Evolutionary conservation across 2,113 vertebrate genomes (phyloP), one percentile per base, ranked within the genome.

Genomic region (Bostrychus sinensis): DNA sequence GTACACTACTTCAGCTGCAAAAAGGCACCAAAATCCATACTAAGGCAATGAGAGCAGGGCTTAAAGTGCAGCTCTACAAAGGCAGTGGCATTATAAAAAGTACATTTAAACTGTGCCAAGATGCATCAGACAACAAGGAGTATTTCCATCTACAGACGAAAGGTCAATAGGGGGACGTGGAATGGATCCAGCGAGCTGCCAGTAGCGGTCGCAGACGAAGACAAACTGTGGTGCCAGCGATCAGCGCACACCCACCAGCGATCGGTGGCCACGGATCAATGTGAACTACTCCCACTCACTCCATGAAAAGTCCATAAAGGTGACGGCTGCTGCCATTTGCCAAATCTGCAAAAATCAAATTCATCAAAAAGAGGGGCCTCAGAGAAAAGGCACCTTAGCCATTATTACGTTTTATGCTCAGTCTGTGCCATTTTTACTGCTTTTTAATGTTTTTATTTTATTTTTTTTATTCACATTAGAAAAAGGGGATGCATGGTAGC

Each of bases 121-220:
- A 70, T 63, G 62, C 75, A 70, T 86, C 74, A 81, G 65, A 71
- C 67, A 88, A 70, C 54, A 4, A 70, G 75, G 61, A 70, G 46
- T 75, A 63, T 80, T 84, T 79, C 69, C 64, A 85, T 81, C 65
- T 66, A 76, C 75, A 72, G 79, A 79, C 63, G 71, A 84, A 89
- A 87, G 82, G 88, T 80, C 86, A 87, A 71, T 75, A 77, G 75
- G 78, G 73, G 81, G 83, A 82, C 83, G 80, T 78, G 80, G 77
- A 81, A 73, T 73, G 69, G 84, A 86, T 88, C 79, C 86, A 85
- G 65, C 70, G 70, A 60, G 66, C 71, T 76, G 77, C 77, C 60
- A 62, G 32, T 25, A 48, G 45, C 57, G 67, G 72, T 77, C 70
- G 45, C 70, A 77, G 77, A 81, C 68, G 46, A 82, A 87, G 83